Percentiles rank a stretch among this genome's conserved stretches.
Conservation (phyloP, 2,113 vertebrate genomes). For the Acinonyx jubatus region DNA sequence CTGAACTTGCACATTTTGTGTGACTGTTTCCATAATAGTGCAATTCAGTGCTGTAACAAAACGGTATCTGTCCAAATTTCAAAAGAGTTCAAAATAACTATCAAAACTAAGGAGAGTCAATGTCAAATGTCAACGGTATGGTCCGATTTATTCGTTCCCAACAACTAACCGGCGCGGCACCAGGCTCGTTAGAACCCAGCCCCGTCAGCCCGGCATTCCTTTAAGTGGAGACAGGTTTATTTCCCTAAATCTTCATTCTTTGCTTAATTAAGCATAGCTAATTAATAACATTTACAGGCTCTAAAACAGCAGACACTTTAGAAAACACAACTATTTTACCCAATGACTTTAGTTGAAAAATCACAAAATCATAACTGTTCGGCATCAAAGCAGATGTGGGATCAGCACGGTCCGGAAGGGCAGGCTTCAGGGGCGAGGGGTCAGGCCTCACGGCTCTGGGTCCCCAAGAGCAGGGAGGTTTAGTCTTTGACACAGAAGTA, state of each 20-base stretch:
- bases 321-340: background rate
- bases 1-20: accelerated
- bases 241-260: background rate
- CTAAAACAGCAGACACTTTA: background rate
- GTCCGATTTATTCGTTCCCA: background rate
- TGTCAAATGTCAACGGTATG: background rate
- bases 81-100: background rate
- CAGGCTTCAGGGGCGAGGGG: background rate
- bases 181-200: background rate
- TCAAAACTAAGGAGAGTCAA: background rate
- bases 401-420: background rate
- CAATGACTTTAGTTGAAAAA: background rate
- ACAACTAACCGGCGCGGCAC: accelerated
- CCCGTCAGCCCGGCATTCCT: too few species aligned
- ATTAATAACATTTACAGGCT: background rate
- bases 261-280: background rate
- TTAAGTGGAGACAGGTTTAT: background rate
- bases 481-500: background rate
- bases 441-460: background rate
- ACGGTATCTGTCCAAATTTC: background rate
- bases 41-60: background rate
- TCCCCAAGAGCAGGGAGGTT: background rate
- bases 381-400: background rate
- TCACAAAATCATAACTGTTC: background rate
- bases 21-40: background rate